Evolutionary conservation across 2,113 vertebrate genomes (phyloP), one percentile per base, ranked within the genome.

Genomic region (Shinisaurus crocodilurus): DNA sequence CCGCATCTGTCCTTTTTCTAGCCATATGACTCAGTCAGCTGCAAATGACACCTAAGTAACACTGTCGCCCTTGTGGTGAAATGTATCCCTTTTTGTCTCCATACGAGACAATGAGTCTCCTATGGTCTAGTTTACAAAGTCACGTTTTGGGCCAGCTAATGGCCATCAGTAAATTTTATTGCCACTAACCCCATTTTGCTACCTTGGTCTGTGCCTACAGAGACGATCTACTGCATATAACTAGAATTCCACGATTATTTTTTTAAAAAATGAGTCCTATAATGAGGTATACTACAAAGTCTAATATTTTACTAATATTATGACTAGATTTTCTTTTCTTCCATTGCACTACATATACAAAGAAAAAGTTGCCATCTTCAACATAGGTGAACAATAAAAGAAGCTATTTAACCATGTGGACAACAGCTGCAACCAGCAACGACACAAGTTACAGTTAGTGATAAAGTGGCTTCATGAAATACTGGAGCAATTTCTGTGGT

Each of bases 31-130:
- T 93, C 74, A 82, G 86, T 90, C 85, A 95, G 94, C 89, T 60
- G 79, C 85, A 86, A 0, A 34, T 89, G 92, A 90, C 72, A 88
- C 72, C 45, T 63, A 91, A 0, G 6, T 75, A 83, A 40, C 20
- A 2, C 54, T 0, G 0, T 40, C 81, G 85, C 54, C 12, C 84
- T 15, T 87, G 85, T 0, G 0, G 84, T 84, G 16, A 90, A 90
- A 70, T 80, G 74, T 85, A 20, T 69, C 43, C 67, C 45, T 54
- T 88, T 60, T 63, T 92, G 1, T 69, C 91, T 94, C 32, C 0
- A 82, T 92, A 65, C 50, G 57, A 92, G 92, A 92, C 87, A 92
- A 88, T 29, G 3, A 93, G 86, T 81, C 89, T 85, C 75, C 88
- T 91, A 0, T 72, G 63, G 23, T 91, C 80, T 83, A 80, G 83